These are phyloP conservation scores for Mus spicilegus DNA, from an alignment of 2,113 vertebrate genomes.

Conservation along the genomic window DNA sequence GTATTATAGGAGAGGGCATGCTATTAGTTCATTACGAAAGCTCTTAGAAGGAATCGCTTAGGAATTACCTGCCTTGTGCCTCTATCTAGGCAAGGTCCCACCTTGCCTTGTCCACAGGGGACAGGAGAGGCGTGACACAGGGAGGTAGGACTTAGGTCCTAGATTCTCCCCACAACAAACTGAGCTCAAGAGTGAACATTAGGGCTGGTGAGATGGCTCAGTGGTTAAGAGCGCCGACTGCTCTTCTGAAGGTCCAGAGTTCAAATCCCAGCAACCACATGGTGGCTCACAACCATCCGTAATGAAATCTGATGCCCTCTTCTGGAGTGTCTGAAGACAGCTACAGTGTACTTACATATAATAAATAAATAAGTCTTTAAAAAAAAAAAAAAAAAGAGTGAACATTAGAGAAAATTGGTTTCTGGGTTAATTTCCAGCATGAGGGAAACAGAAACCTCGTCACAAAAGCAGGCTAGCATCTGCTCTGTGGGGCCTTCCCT, in stretches of 20 bases:
- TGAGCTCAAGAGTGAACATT: not conserved
- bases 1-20: not conserved
- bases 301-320: too few relatives aligned
- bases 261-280: too few relatives aligned
- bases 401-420: not conserved
- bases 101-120: not conserved
- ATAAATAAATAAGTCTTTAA: too few relatives aligned
- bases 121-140: not conserved
- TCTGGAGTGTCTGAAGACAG: too few relatives aligned
- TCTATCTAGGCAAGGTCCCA: slow-evolving; percentile 10
- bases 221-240: too few relatives aligned
- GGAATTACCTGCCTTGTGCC: not conserved
- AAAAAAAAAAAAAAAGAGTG: too few relatives aligned
- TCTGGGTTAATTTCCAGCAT: not conserved
- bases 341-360: too few relatives aligned
- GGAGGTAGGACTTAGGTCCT: not conserved
- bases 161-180: not conserved
- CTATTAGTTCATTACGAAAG: not conserved
- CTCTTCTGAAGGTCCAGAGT: too few relatives aligned
- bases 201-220: too few relatives aligned
- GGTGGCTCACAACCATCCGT: too few relatives aligned
- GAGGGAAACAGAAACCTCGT: slow-evolving; percentile 31
- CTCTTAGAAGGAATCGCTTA: slow-evolving; percentile 6
- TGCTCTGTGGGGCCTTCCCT: not conserved
- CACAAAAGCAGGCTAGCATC: not conserved